Percentiles rank a stretch among this genome's conserved stretches.
phyloP scores from a whole-genome alignment of 2,113 vertebrate species.

The Oreocharis arfaki region DNA sequence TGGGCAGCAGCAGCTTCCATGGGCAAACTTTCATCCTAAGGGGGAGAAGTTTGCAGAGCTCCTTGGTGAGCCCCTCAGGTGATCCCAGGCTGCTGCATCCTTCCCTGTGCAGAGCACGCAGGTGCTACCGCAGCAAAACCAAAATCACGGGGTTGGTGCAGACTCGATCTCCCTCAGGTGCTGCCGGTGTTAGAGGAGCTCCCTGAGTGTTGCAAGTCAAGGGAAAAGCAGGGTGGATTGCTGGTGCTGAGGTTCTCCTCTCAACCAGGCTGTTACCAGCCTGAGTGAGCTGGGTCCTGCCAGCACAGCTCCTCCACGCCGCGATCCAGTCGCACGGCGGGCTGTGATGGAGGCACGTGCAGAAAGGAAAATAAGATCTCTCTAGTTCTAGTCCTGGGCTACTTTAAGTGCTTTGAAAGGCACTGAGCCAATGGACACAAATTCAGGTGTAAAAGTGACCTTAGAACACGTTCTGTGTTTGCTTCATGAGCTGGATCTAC shows the following conservation, averaged over 20 bases:
- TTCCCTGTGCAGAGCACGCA: fast-evolving
- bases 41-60: neutral
- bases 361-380: neutral
- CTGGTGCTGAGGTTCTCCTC: neutral
- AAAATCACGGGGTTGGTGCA: fast-evolving
- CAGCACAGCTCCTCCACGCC: fast-evolving
- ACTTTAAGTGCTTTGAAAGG: neutral
- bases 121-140: fast-evolving
- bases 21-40: neutral
- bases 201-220: fast-evolving
- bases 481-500: neutral
- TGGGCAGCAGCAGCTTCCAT: neutral
- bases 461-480: neutral
- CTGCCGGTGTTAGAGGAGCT: neutral
- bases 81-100: neutral
- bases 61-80: fast-evolving
- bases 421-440: neutral
- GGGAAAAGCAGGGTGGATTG: fast-evolving
- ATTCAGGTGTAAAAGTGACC: neutral
- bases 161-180: fast-evolving
- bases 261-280: neutral
- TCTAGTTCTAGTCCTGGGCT: neutral
- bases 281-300: neutral
- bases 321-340: fast-evolving
- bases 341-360: neutral